Percentiles rank a stretch among this genome's conserved stretches.
phyloP scores from a whole-genome alignment of 2,797 vertebrate species.

The Chelmon rostratus region DNA sequence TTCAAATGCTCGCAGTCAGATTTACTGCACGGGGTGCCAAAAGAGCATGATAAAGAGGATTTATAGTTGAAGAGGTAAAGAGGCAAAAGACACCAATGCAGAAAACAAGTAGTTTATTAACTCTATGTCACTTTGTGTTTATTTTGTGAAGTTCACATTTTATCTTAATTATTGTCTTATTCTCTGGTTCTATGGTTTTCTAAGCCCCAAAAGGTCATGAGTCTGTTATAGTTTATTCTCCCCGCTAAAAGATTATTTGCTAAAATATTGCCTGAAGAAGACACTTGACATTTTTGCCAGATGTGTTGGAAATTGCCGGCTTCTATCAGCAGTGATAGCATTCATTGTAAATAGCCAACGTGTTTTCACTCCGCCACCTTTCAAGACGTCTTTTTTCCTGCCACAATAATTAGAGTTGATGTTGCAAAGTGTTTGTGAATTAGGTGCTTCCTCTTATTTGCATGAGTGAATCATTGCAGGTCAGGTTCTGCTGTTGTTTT shows the following conservation, averaged over 20 bases:
- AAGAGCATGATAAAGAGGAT: slow-evolving; percentile 1
- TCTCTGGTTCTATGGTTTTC: slow-evolving; percentile 28
- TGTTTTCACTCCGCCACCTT: slow-evolving; percentile 27
- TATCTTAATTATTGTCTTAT: slow-evolving; percentile 39
- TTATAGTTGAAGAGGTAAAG: slow-evolving; percentile 7
- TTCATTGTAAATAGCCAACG: not conserved
- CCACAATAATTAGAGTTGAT: slow-evolving; percentile 17
- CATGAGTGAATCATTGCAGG: slow-evolving; percentile 11
- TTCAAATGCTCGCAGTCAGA: slow-evolving; percentile 2
- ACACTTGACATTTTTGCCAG: slow-evolving; percentile 32
- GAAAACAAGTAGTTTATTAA: slow-evolving; percentile 19
- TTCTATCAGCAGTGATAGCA: slow-evolving; percentile 11
- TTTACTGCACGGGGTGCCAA: not conserved
- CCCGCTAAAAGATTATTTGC: slow-evolving; percentile 23
- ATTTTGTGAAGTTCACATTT: slow-evolving; percentile 53
- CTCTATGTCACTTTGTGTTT: slow-evolving; percentile 26
- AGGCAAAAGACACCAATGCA: slow-evolving; percentile 6
- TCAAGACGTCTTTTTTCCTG: slow-evolving; percentile 28
- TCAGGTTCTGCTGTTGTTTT: not conserved
- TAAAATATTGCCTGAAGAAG: slow-evolving; percentile 25
- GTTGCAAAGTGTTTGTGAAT: slow-evolving; percentile 38
- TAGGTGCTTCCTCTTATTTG: slow-evolving; percentile 26
- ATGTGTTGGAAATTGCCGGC: slow-evolving; percentile 15
- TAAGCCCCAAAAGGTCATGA: slow-evolving; percentile 51
- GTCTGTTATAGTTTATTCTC: slow-evolving; percentile 40